Evolutionary conservation across 2,888 invertebrate species (phyloP), one percentile per base, ranked within the genome.

Genomic region (Caenorhabditis virilis): DNA sequence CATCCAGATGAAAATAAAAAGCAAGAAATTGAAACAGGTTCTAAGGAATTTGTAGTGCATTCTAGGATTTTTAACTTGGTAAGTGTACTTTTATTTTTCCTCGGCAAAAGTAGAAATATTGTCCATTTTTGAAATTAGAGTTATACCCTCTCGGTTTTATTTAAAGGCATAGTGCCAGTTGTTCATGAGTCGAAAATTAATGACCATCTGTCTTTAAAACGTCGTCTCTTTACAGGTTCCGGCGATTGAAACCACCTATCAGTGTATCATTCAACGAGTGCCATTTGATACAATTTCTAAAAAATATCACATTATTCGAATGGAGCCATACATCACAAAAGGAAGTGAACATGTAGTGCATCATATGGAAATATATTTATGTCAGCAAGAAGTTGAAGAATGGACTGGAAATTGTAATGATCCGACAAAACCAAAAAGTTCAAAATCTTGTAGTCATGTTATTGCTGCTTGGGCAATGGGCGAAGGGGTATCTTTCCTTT

Each of bases 391-490:
- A 33, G 64, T 65, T 16, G 47, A 64, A 26, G 72, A 69, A 33
- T 77, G 62, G 84, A 85, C 86, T 71, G 95, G 94, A 0, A 90
- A 91, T 41, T 97, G 97, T 82, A 89, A 90, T 74, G 87, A 89
- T 46, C 82, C 89, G 30, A 85, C 88, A 20, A 87, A 90, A 67
- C 95, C 97, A 0, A 85, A 87, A 52, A 87, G 88, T 64, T 90
- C 93, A 0, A 89, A 90, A 84, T 89, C 89, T 13, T 92, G 91
- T 81, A 89, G 89, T 74, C 87, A 91, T 85, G 94, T 95, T 0
- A 87, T 94, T 72, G 92, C 92, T 0, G 95, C 94, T 0, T 98
- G 98, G 97, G 97, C 98, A 0, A 97, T 98, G 95, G 98, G 98
- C 0, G 97, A 97, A 13, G 70, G 80, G 76, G 86, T 85, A 67